Evolutionary conservation across 2,797 vertebrate genomes (phyloP).

Genomic region (Helicolenus hilgendorfi): DNA sequence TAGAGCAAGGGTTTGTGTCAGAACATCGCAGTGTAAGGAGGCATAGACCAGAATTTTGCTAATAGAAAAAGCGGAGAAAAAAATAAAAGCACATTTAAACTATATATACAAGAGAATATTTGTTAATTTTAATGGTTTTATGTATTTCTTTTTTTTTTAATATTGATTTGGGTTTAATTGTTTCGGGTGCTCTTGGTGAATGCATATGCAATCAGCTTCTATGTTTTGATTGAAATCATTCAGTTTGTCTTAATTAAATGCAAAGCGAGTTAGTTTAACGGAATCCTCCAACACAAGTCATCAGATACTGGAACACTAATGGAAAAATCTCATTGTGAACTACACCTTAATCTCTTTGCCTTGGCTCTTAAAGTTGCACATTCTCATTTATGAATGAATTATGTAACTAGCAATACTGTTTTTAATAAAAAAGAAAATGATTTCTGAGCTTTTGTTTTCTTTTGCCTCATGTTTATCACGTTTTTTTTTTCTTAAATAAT

Average conservation of each 20-base stretch:
- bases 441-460: constrained; percentile 55
- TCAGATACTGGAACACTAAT: constrained; percentile 83
- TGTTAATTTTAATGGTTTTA: constrained; percentile 89
- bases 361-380: constrained; percentile 91
- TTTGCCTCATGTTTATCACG: background rate
- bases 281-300: constrained; percentile 55
- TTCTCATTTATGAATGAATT: constrained; percentile 89
- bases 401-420: constrained; percentile 92
- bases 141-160: constrained; percentile 81
- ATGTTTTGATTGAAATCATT: constrained; percentile 87
- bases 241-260: constrained; percentile 87
- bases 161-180: constrained; percentile 88
- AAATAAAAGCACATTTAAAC: constrained; percentile 91
- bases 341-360: constrained; percentile 87
- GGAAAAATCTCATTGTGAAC: constrained; percentile 74
- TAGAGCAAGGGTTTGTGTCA: constrained; percentile 56
- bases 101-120: constrained; percentile 91
- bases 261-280: constrained; percentile 70
- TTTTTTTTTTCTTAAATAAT: rapidly evolving
- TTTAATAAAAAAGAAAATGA: constrained; percentile 89
- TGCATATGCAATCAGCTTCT: constrained; percentile 90
- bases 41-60: constrained; percentile 76
- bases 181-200: constrained; percentile 89
- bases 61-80: constrained; percentile 70
- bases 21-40: constrained; percentile 60